Evolutionary conservation across 2,797 vertebrate species (phyloP).

Genomic region (Varecia variegata): DNA sequence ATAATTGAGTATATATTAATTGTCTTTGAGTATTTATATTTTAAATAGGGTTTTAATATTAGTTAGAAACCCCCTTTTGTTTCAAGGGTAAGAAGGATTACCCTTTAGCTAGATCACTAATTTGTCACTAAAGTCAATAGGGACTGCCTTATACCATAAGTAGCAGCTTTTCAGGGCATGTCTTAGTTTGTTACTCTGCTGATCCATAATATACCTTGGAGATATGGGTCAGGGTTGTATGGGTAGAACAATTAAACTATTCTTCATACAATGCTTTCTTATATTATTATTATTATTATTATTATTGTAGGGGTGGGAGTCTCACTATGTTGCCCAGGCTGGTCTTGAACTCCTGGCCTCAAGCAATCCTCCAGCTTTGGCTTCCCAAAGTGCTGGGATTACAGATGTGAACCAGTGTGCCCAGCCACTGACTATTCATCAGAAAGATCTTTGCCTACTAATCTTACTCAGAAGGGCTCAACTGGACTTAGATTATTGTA

Average conservation of each 20-base stretch:
- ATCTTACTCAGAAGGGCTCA: background rate
- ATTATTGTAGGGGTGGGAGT: background rate
- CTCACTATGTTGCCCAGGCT: background rate
- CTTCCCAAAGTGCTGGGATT: background rate
- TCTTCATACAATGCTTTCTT: background rate
- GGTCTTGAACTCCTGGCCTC: background rate
- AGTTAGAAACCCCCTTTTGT: background rate
- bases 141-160: background rate
- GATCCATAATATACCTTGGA: background rate
- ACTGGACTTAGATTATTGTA: background rate
- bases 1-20: background rate
- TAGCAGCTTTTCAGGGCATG: background rate
- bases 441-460: background rate
- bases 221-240: background rate
- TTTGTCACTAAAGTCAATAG: background rate
- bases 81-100: background rate
- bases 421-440: background rate
- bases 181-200: background rate
- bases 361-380: background rate
- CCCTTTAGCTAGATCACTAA: background rate
- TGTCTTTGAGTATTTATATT: background rate
- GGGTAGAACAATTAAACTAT: background rate
- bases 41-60: conserved; percentile 17
- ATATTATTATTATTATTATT: background rate
- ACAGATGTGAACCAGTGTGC: background rate